These are phyloP conservation scores for Scomberomorus guttatus DNA, from an alignment of 2,797 vertebrate genomes.

Conservation along the genomic window DNA sequence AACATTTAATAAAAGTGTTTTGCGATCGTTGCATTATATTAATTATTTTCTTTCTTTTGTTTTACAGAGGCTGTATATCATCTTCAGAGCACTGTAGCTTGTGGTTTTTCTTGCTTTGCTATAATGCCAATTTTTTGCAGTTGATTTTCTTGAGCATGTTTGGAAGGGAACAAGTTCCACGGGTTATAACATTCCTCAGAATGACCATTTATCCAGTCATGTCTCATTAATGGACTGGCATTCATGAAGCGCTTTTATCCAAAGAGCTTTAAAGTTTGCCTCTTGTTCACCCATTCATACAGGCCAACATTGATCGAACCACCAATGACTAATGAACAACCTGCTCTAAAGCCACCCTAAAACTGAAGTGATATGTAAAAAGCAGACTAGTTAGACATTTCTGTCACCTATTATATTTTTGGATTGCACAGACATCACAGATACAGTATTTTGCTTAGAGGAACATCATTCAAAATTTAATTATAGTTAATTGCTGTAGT, in stretches of 20 bases:
- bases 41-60: too few relatives aligned
- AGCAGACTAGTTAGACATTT: too few relatives aligned
- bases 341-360: not conserved
- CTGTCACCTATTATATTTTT: not conserved
- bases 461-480: not conserved
- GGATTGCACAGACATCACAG: not conserved
- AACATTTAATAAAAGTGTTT: constrained; percentile 64
- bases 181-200: not conserved
- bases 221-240: not conserved
- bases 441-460: not conserved
- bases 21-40: not conserved
- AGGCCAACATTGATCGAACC: not conserved
- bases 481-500: not conserved
- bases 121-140: too few relatives aligned
- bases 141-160: not conserved
- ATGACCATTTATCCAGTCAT: not conserved
- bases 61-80: too few relatives aligned
- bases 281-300: not conserved
- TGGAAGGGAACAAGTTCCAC: not conserved
- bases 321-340: not conserved
- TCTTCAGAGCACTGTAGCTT: not conserved
- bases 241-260: not conserved
- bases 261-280: not conserved
- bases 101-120: not conserved
- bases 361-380: not conserved